These are phyloP conservation scores for Phalacrocorax aristotelis DNA, from an alignment of 2,113 vertebrate species.

Conservation along the genomic window DNA sequence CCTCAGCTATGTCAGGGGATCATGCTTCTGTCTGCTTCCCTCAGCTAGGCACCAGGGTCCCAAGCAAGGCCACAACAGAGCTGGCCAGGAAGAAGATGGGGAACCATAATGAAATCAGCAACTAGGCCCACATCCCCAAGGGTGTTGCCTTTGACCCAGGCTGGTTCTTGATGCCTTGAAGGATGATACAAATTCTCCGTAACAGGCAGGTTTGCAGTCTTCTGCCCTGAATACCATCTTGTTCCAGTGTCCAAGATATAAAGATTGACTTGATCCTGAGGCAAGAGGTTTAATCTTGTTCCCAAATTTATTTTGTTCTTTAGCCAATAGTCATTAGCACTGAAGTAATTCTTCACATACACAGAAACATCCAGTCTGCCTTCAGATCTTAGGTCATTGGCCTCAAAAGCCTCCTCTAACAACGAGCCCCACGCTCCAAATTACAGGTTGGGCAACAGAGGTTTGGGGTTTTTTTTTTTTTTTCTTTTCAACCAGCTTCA, in stretches of 20 bases:
- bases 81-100: neutral
- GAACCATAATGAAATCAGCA: neutral
- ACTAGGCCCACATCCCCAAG: neutral
- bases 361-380: neutral
- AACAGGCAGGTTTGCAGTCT: neutral
- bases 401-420: neutral
- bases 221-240: neutral
- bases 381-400: neutral
- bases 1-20: neutral
- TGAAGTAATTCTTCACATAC: neutral
- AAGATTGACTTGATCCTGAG: neutral
- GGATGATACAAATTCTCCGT: neutral
- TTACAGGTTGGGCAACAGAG: neutral
- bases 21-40: neutral
- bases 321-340: neutral
- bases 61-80: neutral
- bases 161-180: neutral
- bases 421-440: neutral
- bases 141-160: neutral
- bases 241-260: neutral
- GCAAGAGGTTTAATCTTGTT: neutral
- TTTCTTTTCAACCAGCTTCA: neutral
- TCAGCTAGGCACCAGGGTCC: neutral
- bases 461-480: neutral
- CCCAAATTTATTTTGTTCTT: neutral